Evolutionary conservation across 2,888 invertebrate genomes (phyloP), one percentile per base, ranked within the genome.

Genomic region (Acanthosepion pharaonis): DNA sequence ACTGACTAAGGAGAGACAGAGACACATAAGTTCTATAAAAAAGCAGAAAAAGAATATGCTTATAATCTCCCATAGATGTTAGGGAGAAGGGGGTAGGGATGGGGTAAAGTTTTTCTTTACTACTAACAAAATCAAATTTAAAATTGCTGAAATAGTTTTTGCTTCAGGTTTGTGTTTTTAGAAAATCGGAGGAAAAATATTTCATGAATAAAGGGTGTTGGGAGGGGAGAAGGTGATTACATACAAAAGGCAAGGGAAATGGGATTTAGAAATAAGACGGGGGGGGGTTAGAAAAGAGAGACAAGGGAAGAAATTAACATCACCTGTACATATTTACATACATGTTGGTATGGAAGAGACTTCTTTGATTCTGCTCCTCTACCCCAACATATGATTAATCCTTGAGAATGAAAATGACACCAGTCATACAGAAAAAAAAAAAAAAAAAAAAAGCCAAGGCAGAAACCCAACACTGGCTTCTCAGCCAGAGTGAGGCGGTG

Each of bases 281-380:
- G 11, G 78, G 33, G n/a, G 15, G 78, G n/a, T n/a, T n/a, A n/a
- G n/a, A n/a, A n/a, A n/a, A n/a, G n/a, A n/a, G n/a, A n/a, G 33
- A 8, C 8, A 25, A 25, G 28, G 2, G n/a, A n/a, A n/a, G n/a
- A n/a, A n/a, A 78, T 78, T n/a, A n/a, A 78, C 78, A 78, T 78
- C 78, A 11, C 78, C n/a, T 78, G 78, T 78, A 78, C 78, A 78
- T 78, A 78, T 78, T 78, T 78, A 78, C 78, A 78, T 78, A 78
- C 11, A 64, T 20, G 55, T 59, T 59, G 59, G 59, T 51, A 51
- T 51, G 51, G 42, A 51, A 51, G 51, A 51, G 51, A 51, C 51
- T 11, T 42, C 51, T 51, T 51, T 11, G 51, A 51, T 51, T 51
- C 5, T 23, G 5, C 20, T 5, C 20, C 55, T 59, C 20, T 23